A percentile compares a stretch with the other conserved stretches of the same genome.
These are phyloP conservation scores for Bhutanitis thaidina DNA, from an alignment of 2,888 invertebrate genomes.

Conservation along the genomic window DNA sequence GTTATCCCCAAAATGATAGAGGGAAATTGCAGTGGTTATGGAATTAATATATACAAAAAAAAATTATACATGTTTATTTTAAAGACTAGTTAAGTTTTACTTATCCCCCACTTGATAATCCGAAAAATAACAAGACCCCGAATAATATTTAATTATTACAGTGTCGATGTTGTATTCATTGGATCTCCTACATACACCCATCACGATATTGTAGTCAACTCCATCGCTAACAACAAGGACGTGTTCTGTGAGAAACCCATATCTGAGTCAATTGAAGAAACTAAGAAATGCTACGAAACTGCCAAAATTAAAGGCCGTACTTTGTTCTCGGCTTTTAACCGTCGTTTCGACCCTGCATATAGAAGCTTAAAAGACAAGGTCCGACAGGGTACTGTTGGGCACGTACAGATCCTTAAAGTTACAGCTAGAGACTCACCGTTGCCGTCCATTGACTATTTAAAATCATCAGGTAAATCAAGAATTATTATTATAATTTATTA, in stretches of 20 bases:
- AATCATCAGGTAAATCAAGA: conserved; percentile 76
- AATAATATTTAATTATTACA: conserved; percentile 32
- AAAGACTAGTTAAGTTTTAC: too few relatives aligned
- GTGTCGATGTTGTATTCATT: conserved; percentile 75
- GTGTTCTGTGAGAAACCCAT: conserved; percentile 87
- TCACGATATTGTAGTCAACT: conserved; percentile 73
- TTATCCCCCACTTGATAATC: too few relatives aligned
- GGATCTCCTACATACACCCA: conserved; percentile 81
- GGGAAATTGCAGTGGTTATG: too few relatives aligned
- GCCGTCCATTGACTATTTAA: conserved; percentile 81
- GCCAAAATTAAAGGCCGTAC: conserved; percentile 76
- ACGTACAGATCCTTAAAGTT: conserved; percentile 81
- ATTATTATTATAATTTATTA: too few relatives aligned
- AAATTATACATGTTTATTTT: too few relatives aligned
- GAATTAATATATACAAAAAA: too few relatives aligned
- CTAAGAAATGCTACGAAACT: conserved; percentile 78
- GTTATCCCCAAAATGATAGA: too few relatives aligned
- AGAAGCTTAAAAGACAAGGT: conserved; percentile 68
- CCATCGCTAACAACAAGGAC: conserved; percentile 78
- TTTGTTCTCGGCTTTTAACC: conserved; percentile 83
- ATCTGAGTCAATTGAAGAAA: conserved; percentile 74
- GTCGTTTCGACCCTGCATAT: conserved; percentile 84
- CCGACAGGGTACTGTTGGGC: conserved; percentile 79
- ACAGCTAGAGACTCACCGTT: conserved; percentile 83
- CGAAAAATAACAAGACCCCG: too few relatives aligned